Percentiles rank a stretch among this genome's conserved stretches.
phyloP scores from a whole-genome alignment of 2,888 invertebrate species.

The Chelonus formosanus region DNA sequence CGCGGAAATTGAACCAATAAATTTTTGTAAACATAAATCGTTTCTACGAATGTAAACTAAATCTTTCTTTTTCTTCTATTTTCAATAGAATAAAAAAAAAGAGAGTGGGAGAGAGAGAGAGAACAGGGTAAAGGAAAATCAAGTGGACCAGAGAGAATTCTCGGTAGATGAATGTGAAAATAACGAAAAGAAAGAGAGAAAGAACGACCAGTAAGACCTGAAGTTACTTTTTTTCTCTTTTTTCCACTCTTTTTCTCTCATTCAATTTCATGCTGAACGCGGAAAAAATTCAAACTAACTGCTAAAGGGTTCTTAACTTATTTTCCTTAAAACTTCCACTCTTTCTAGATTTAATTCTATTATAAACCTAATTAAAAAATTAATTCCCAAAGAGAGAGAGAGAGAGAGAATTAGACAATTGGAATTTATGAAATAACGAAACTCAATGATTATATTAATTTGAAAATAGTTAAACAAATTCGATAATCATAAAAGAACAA shows the following conservation, averaged over 20 bases:
- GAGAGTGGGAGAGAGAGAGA: neutral
- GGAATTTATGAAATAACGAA: too few relatives aligned
- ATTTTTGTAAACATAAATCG: slow-evolving; percentile 55
- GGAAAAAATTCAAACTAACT: too few relatives aligned
- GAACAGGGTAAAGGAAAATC: slow-evolving; percentile 1
- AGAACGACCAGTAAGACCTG: neutral
- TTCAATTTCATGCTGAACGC: too few relatives aligned
- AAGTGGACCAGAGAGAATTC: slow-evolving; percentile 15
- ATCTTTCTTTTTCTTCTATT: slow-evolving; percentile 33
- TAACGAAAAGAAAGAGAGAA: slow-evolving; percentile 18
- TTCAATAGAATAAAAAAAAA: slow-evolving; percentile 24
- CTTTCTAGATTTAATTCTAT: too few relatives aligned
- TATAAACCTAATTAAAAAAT: too few relatives aligned
- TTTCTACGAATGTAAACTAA: slow-evolving; percentile 46
- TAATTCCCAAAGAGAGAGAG: too few relatives aligned
- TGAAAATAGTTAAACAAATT: too few relatives aligned
- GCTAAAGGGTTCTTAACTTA: too few relatives aligned
- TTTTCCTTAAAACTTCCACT: too few relatives aligned
- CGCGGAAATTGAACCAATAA: slow-evolving; percentile 61
- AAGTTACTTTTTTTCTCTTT: neutral
- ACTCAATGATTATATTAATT: too few relatives aligned
- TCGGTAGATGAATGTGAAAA: slow-evolving; percentile 14
- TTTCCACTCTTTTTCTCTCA: neutral
- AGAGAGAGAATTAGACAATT: too few relatives aligned
- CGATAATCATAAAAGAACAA: too few relatives aligned